Evolutionary conservation across 2,113 vertebrate genomes (phyloP).

Genomic region (Philantomba maxwellii): DNA sequence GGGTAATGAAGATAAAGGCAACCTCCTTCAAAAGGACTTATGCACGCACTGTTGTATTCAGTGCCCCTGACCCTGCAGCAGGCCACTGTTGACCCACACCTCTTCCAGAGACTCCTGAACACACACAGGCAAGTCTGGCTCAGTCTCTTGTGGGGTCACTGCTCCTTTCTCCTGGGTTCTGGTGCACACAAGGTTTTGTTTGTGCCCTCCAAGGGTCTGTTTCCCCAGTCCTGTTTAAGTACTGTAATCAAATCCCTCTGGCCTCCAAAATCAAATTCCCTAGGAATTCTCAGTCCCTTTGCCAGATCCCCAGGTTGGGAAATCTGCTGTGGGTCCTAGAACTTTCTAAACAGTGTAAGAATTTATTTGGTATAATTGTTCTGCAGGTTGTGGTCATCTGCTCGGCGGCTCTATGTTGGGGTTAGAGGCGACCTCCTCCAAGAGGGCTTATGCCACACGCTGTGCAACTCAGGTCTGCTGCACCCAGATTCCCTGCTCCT

Average conservation of each 20-base stretch:
- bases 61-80: background rate
- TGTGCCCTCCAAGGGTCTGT: background rate
- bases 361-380: background rate
- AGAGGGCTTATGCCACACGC: accelerated
- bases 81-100: background rate
- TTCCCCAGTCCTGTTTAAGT: background rate
- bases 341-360: background rate
- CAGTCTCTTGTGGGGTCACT: background rate
- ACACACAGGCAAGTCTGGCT: background rate
- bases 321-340: background rate
- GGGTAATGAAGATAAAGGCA: background rate
- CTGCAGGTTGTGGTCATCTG: background rate
- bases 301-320: background rate
- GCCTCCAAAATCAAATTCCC: background rate
- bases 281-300: background rate
- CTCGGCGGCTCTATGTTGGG: background rate
- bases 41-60: background rate
- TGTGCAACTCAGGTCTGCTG: background rate
- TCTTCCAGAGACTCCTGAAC: background rate
- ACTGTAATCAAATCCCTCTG: background rate
- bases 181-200: background rate
- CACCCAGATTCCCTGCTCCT: background rate
- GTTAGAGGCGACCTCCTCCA: background rate
- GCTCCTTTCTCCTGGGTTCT: background rate
- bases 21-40: background rate